Base-by-base conservation (phyloP, 1,140 invertebrate genomes). In the Bombus sibiricus region DNA sequence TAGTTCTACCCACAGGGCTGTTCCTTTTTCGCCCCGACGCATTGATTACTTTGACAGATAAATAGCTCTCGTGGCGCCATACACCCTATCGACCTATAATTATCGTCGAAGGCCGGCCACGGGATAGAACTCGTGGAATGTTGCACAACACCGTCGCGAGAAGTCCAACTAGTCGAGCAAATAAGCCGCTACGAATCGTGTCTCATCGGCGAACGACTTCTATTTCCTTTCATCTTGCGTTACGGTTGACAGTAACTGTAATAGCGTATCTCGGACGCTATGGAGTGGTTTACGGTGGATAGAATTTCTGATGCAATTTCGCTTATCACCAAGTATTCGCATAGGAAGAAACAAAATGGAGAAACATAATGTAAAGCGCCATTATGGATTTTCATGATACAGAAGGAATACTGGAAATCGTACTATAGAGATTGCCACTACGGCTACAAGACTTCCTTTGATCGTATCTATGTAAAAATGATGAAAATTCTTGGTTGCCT, bases 41-140 rank as follows among this genome's bases (percentile, higher is more conserved):
- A 86, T 71, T 76, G 84, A 86, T 86, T 86, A 82, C 37, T 76
- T 76, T 82, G 85, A 86, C 85, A 82, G 32, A 72, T 59, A 82
- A 86, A 86, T 82, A 59, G 59, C 64, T 32, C 64, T 59, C 43
- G 47, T 37, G 84, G 79, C 84, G 79, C 79, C 84, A 41, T 41
- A 22, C 47, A 39, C 22, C 25, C 72, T 34, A 62, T 68, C 80
- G 32, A 39, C 71, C 72, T 82, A 41, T 71, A 86, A 86, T 86
- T 86, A 86, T 75, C 64, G 53, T 2, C 68, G 69, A 71, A 84
- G 41, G 69, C 57, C 39, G 37, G 15, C 43, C 2, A 15, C 2
- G n/a, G 57, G 68, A 74, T 37, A 69, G 37, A 37, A 57, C 34
- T 43, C 28, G 39, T 59, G 43, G 47, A 71, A 77, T 37, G 64